phyloP scores from a whole-genome alignment of 2,888 invertebrate species.

The Phytoseiulus persimilis region DNA sequence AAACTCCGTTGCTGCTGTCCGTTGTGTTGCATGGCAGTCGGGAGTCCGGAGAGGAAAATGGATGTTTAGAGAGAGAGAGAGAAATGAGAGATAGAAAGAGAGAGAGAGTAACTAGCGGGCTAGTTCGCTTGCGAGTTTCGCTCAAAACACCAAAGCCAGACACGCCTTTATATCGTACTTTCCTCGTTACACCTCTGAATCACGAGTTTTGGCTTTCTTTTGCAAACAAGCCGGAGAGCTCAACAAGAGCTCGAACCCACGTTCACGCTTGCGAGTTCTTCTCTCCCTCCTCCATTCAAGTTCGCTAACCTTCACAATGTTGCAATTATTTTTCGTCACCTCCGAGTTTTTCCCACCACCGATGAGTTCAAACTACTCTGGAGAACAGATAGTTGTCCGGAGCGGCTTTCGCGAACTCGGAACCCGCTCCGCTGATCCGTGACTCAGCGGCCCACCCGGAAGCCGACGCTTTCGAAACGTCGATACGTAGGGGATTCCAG shows the following conservation, averaged over 20 bases:
- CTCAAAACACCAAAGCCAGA: not conserved
- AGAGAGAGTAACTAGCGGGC: not conserved
- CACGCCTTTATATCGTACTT: slow-evolving; percentile 5
- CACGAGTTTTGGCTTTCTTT: not conserved
- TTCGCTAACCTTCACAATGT: not conserved
- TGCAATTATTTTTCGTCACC: not conserved
- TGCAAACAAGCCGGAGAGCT: not conserved
- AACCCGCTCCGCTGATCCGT: not conserved
- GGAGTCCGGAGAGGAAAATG: not conserved
- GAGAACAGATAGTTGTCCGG: not conserved
- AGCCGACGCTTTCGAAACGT: too few relatives aligned
- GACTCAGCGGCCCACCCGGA: too few relatives aligned
- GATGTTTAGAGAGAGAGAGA: not conserved
- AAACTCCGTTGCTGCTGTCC: not conserved
- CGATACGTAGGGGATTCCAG: too few relatives aligned
- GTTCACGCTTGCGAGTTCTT: not conserved
- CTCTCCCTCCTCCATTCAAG: not conserved
- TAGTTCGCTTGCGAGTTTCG: not conserved
- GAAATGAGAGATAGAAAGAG: not conserved
- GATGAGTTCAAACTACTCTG: not conserved
- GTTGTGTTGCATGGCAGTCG: not conserved
- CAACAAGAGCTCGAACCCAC: not conserved
- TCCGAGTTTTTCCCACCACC: not conserved
- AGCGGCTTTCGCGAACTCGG: not conserved
- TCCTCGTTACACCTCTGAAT: slow-evolving; percentile 5